These are phyloP conservation scores for Lasioglossum zephyrum DNA, from an alignment of 2,888 invertebrate species.

Conservation along the genomic window DNA sequence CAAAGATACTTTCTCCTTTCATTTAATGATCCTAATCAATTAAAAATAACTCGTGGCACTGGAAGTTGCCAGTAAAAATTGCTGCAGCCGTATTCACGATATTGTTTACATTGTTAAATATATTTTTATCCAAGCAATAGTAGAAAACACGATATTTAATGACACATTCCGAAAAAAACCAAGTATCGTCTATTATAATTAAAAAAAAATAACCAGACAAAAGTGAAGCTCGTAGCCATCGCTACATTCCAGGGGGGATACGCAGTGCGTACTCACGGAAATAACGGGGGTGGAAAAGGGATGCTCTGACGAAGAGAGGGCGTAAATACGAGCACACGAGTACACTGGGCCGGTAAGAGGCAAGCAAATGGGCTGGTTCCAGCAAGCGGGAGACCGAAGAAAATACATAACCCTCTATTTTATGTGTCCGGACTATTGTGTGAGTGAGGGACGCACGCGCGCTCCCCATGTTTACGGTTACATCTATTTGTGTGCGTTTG, in stretches of 20 bases:
- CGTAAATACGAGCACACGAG: conserved; percentile 31
- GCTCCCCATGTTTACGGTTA: neutral
- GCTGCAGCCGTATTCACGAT: too few species aligned
- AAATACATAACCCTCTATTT: conserved; percentile 70
- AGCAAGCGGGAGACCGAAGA: conserved; percentile 62
- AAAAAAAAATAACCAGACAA: neutral
- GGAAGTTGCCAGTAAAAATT: too few species aligned
- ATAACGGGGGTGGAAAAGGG: neutral
- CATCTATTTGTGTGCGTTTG: neutral
- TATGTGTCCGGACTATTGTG: conserved; percentile 51
- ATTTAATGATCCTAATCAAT: too few species aligned
- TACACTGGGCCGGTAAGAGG: conserved; percentile 37
- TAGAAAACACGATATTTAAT: too few species aligned
- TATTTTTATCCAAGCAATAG: too few species aligned
- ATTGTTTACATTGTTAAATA: too few species aligned
- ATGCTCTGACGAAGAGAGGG: neutral
- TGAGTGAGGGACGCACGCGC: conserved; percentile 34
- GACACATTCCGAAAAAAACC: too few species aligned
- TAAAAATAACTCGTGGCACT: too few species aligned
- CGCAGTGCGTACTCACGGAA: neutral
- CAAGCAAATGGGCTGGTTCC: conserved; percentile 55
- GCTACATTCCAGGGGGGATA: conserved; percentile 19
- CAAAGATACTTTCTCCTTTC: too few species aligned
- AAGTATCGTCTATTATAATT: too few species aligned
- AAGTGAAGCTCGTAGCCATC: conserved; percentile 10